Conservation (phyloP, 2,113 vertebrate species). For the Aepyceros melampus region DNA sequence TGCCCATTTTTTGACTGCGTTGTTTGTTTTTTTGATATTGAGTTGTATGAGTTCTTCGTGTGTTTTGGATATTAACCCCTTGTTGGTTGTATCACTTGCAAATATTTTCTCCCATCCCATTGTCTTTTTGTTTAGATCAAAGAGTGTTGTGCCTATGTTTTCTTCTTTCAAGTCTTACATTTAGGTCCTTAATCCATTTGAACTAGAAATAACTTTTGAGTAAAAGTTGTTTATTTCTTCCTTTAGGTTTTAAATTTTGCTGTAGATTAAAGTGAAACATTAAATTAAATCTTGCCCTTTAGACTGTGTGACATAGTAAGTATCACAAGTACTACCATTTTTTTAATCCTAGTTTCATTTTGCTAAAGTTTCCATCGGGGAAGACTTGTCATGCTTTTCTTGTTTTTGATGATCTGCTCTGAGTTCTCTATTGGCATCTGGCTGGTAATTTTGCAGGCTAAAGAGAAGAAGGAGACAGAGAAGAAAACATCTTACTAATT, state of each 20-base stretch:
- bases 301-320: constrained; percentile 25
- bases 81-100: not conserved
- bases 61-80: not conserved
- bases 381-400: not conserved
- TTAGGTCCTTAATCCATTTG: not conserved
- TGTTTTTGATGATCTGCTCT: constrained; percentile 37
- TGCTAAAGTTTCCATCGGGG: not conserved
- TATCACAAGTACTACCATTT: not conserved
- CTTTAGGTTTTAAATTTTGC: constrained; percentile 11
- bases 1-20: not conserved
- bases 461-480: not conserved
- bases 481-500: not conserved
- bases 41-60: not conserved
- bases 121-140: not conserved
- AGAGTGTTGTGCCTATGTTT: not conserved
- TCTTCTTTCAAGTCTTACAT: not conserved
- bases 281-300: constrained; percentile 45
- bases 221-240: not conserved
- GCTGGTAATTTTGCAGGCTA: not conserved
- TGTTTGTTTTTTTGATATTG: not conserved
- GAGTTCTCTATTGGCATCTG: constrained; percentile 20
- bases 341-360: not conserved
- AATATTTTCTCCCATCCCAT: not conserved
- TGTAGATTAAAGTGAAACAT: not conserved
- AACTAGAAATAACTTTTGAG: not conserved